phyloP scores from a whole-genome alignment of 2,888 invertebrate genomes.

The Drosophila bunnanda region DNA sequence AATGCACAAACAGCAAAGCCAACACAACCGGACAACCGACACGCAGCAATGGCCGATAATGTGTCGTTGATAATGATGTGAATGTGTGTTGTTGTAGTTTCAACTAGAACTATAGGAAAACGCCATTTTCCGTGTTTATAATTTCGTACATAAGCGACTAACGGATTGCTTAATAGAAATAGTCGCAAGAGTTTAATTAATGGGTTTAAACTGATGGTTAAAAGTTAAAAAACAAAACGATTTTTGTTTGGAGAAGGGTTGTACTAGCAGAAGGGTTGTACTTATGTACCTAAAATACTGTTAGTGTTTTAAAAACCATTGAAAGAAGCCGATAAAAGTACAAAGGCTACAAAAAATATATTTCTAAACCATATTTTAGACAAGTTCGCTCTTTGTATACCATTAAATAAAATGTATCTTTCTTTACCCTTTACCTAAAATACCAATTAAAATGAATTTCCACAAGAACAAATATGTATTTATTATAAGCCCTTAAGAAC shows the following conservation, averaged over 20 bases:
- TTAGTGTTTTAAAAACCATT: neutral
- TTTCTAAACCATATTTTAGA: neutral
- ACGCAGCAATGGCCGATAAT: constrained; percentile 69
- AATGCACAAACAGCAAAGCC: constrained; percentile 72
- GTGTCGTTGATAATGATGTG: constrained; percentile 71
- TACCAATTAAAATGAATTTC: neutral
- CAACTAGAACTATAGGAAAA: constrained; percentile 10
- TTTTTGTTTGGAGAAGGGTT: neutral
- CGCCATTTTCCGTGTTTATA: constrained; percentile 71
- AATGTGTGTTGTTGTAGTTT: constrained; percentile 18
- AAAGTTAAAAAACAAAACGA: neutral
- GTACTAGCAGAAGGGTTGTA: neutral
- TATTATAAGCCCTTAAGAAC: neutral
- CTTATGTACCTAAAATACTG: neutral
- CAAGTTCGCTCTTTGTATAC: neutral
- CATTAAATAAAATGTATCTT: neutral
- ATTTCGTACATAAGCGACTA: constrained; percentile 69
- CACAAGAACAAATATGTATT: neutral
- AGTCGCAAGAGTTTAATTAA: constrained; percentile 16
- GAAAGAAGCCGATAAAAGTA: neutral
- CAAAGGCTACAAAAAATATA: neutral
- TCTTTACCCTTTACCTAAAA: neutral
- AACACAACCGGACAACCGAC: constrained; percentile 32
- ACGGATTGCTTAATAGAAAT: constrained; percentile 59
- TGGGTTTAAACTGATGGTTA: constrained; percentile 13